A percentile compares a stretch with the other conserved stretches of the same genome.
Conservation (phyloP, 2,113 vertebrate genomes). For the Chaenocephalus aceratus region DNA sequence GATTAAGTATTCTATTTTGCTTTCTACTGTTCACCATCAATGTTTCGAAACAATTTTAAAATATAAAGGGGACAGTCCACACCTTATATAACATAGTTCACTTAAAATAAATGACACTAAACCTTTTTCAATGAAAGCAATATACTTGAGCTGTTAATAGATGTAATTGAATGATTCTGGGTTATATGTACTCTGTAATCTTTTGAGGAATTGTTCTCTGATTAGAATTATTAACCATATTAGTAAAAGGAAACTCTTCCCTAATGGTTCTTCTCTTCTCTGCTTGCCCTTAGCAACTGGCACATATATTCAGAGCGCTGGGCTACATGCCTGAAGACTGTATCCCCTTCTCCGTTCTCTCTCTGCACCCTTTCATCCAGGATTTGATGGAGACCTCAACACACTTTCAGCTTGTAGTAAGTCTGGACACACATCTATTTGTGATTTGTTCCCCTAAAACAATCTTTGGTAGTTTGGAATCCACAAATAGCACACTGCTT, state of each 20-base stretch:
- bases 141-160: background rate
- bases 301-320: constrained; percentile 84
- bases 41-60: background rate
- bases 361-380: constrained; percentile 87
- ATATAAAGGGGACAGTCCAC: background rate
- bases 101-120: background rate
- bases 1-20: background rate
- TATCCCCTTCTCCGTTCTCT: constrained; percentile 83
- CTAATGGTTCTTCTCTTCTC: background rate
- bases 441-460: background rate
- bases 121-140: background rate
- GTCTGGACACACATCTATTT: constrained; percentile 56
- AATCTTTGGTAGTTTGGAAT: constrained; percentile 1
- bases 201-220: too few relatives aligned
- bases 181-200: too few relatives aligned
- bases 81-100: background rate
- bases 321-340: constrained; percentile 75
- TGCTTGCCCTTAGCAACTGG: constrained; percentile 68
- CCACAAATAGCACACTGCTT: background rate
- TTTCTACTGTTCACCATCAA: background rate
- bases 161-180: background rate
- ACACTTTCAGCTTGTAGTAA: constrained; percentile 87
- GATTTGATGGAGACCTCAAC: constrained; percentile 82
- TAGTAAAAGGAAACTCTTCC: background rate
- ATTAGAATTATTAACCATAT: background rate